These are phyloP conservation scores for Sitta europaea DNA, from an alignment of 2,113 vertebrate genomes.

Conservation along the genomic window DNA sequence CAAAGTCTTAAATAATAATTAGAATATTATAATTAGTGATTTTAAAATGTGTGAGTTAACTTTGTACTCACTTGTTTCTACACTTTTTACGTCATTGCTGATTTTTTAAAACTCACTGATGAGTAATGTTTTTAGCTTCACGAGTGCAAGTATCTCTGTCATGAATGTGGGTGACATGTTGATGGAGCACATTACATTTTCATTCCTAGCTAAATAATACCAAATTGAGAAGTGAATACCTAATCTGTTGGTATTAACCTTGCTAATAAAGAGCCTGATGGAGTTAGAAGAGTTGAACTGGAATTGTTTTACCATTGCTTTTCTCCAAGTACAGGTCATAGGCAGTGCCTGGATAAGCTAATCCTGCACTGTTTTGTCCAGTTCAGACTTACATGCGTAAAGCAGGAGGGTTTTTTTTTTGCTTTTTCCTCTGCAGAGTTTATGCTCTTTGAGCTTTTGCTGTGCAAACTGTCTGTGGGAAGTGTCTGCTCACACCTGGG, in stretches of 20 bases:
- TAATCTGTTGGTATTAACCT: neutral
- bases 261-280: neutral
- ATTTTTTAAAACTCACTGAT: neutral
- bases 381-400: neutral
- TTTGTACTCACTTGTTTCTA: neutral
- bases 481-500: conserved; percentile 56
- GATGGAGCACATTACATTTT: neutral
- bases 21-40: neutral
- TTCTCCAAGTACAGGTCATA: neutral
- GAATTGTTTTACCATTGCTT: neutral
- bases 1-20: neutral
- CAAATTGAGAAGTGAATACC: neutral
- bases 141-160: neutral
- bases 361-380: neutral
- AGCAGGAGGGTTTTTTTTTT: neutral
- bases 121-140: neutral
- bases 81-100: neutral
- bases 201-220: neutral
- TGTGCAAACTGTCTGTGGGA: conserved; percentile 12
- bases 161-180: neutral
- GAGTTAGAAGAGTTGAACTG: neutral
- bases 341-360: neutral
- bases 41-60: neutral
- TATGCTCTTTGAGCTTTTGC: neutral
- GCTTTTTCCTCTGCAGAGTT: neutral